Evolutionary conservation across 2,113 vertebrate genomes (phyloP), one percentile per base, ranked within the genome.

Genomic region (Speoplatyrhinus poulsoni): DNA sequence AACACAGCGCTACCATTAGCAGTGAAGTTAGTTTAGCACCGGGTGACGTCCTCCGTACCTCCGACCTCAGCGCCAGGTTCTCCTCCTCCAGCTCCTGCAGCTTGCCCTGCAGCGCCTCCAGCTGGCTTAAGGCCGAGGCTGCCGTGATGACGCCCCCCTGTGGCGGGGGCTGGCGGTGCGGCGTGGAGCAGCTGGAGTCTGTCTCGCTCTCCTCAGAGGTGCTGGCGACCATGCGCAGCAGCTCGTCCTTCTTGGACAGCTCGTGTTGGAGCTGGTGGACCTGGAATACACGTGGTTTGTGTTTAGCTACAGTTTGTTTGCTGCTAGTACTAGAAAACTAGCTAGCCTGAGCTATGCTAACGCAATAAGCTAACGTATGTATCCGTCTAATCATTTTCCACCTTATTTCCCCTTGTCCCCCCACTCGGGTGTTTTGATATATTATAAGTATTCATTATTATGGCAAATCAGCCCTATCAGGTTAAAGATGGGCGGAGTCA

Each of bases 181-280:
- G 95, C 0, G 96, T 96, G 53, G 97, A 96, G 59, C 93, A 93
- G 77, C 93, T 96, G 69, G 96, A 96, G 76, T 98, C 96, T 0
- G 94, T 95, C 81, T 99, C 98, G 0, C 95, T 97, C 85, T 99
- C 98, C 88, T 99, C 98, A 0, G 96, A 96, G 47, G 95, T 94
- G 10, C 92, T 96, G 7, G 97, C 96, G 67, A 99, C 96, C 54
- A 98, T 93, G 0, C 95, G 93, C 72, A 99, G 93, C 63, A 99
- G 79, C 72, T 98, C 96, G 2, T 99, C 98, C 85, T 99, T 99
- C 90, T 98, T 97, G 0, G 90, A 87, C 41, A 99, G 89, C 47
- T 98, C 97, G 62, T 99, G 97, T 82, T 98, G 96, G 56, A 99
- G 91, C 85, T 99, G 98, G 80, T 98, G 94, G 70, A 96, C 96